Conservation (phyloP, 1,140 invertebrate species). For the Neodiprion pinetum region DNA sequence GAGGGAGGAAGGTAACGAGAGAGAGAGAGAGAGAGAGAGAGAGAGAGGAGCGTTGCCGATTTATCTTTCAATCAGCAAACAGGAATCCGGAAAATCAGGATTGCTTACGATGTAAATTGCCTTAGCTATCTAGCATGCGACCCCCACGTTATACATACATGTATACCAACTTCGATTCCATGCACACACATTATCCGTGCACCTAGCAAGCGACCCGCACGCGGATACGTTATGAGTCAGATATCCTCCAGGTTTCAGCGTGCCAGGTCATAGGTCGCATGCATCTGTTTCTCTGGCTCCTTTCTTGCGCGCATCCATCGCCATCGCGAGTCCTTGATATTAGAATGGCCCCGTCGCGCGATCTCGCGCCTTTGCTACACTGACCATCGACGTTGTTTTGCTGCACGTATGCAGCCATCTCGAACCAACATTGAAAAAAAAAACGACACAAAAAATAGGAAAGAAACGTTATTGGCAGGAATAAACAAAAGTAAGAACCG, state of each 20-base stretch:
- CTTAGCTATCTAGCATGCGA: constrained; percentile 12
- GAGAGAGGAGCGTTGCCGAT: constrained; percentile 31
- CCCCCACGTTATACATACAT: neutral
- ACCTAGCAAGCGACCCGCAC: neutral
- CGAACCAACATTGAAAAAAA: neutral
- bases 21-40: too few species aligned
- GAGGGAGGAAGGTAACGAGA: too few species aligned
- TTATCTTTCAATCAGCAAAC: constrained; percentile 41
- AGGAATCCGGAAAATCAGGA: constrained; percentile 46
- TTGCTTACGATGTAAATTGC: constrained; percentile 45
- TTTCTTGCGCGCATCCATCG: too few species aligned
- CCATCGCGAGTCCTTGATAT: constrained; percentile 53
- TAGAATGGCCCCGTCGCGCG: constrained; percentile 51
- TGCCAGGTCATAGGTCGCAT: constrained; percentile 54
- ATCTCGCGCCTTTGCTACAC: neutral
- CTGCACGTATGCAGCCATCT: neutral
- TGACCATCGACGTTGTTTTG: neutral
- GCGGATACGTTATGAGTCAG: constrained; percentile 50
- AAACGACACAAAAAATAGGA: neutral
- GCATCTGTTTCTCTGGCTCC: constrained; percentile 46
- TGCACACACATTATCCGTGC: neutral
- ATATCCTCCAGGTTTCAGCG: constrained; percentile 53
- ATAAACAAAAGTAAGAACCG: neutral
- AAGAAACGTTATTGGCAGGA: neutral
- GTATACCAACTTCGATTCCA: neutral